Evolutionary conservation across 2,113 vertebrate genomes (phyloP), one percentile per base, ranked within the genome.

Genomic region (Zosterops lateralis): DNA sequence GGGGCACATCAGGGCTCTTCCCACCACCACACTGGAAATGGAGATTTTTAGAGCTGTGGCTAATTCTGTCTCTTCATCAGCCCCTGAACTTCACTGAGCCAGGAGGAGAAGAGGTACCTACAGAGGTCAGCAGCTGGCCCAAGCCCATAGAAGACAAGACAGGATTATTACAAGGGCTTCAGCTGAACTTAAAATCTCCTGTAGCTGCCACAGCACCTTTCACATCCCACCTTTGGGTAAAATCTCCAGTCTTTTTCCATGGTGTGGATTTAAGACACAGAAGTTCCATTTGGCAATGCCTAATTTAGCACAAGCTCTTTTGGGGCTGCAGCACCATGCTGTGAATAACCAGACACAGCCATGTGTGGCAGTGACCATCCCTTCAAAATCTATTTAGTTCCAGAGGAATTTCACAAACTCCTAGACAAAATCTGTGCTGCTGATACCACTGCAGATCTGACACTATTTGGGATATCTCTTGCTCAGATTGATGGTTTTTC

Each of bases 321-420:
- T 32, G 45, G 61, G 18, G 26, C 31, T 67, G 48, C 11, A 38
- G 34, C 16, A 8, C 32, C 8, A 0, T 19, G 42, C 9, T 56
- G 6, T 51, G 51, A 75, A 64, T 13, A 14, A 54, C 62, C 42
- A 67, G 32, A 24, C 2, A 7, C 14, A 14, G 21, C 10, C 21
- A 2, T 1, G 12, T 32, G 76, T 75, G 61, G 19, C 53, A 72
- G 29, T 32, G 32, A 29, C 32, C 22, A 11, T 18, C 45, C 45
- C 65, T 72, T 53, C 44, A 44, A 76, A 82, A 65, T 28, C 48
- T 25, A 3, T 36, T 48, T 38, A 12, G 50, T 31, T 28, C 32
- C 5, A 4, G 17, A 31, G 22, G 17, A 10, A 8, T 36, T 74
- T 74, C 0, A 0, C 32, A 45, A 20, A 17, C 12, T 51, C 45